phyloP scores from a whole-genome alignment of 2,113 vertebrate species.

The Elgaria multicarinata region DNA sequence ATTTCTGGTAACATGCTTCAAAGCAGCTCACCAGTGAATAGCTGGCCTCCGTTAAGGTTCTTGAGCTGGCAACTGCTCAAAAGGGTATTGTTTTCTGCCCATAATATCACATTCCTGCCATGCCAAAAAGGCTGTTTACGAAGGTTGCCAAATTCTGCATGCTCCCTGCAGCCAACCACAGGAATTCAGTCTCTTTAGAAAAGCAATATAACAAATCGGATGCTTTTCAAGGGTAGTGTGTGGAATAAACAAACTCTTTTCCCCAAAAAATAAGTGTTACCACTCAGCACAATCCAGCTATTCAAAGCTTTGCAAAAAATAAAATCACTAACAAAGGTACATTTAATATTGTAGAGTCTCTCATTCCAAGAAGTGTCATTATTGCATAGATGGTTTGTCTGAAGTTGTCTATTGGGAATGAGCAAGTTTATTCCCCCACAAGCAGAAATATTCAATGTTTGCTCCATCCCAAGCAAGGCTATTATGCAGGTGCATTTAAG shows the following conservation, averaged over 20 bases:
- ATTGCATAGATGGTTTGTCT: constrained; percentile 26
- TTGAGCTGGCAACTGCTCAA: neutral
- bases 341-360: constrained; percentile 51
- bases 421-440: accelerated
- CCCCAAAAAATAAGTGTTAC: neutral
- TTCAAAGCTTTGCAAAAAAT: neutral
- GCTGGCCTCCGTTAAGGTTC: neutral
- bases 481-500: constrained; percentile 18
- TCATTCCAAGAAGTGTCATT: constrained; percentile 34
- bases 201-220: neutral
- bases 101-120: neutral
- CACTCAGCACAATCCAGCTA: neutral
- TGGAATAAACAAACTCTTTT: neutral
- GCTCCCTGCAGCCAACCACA: constrained; percentile 3
- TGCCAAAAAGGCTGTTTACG: neutral
- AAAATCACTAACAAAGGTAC: neutral
- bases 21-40: neutral
- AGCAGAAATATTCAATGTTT: constrained; percentile 13
- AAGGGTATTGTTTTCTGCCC: neutral
- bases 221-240: neutral
- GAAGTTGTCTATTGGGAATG: constrained; percentile 27
- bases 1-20: neutral
- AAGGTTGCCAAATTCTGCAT: neutral
- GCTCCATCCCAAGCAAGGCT: neutral
- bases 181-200: constrained; percentile 20